These are phyloP conservation scores for Mamestra configurata DNA, from an alignment of 1,140 invertebrate species.

Conservation along the genomic window DNA sequence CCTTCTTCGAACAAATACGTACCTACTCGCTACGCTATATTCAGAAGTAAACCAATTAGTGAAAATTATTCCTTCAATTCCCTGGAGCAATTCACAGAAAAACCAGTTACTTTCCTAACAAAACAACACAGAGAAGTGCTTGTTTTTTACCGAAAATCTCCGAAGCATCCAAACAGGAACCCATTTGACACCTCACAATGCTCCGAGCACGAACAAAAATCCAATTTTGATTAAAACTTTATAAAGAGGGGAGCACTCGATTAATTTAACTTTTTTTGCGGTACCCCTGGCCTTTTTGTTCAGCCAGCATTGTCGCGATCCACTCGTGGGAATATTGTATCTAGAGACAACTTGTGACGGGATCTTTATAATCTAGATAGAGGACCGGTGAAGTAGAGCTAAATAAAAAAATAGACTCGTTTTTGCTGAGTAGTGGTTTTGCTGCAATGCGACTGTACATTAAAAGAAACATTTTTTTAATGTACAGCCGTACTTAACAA, in stretches of 20 bases:
- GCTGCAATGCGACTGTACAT: not conserved
- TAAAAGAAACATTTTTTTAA: too few relatives aligned
- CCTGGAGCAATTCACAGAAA: conserved; percentile 3
- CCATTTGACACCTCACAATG: conserved; percentile 49
- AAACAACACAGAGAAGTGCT: conserved; percentile 5
- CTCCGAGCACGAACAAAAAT: conserved; percentile 53
- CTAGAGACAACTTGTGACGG: conserved; percentile 16
- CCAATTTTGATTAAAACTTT: conserved; percentile 62
- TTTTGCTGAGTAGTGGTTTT: not conserved
- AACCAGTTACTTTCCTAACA: not conserved
- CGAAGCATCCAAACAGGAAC: conserved; percentile 35
- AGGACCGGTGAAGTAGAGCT: too few relatives aligned
- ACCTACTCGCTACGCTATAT: not conserved
- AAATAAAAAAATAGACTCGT: not conserved
- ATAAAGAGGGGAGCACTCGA: conserved; percentile 53
- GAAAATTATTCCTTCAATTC: conserved; percentile 5
- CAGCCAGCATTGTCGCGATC: conserved; percentile 40
- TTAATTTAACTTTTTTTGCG: conserved; percentile 62
- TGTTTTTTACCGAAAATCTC: conserved; percentile 33
- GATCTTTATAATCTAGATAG: conserved; percentile 2
- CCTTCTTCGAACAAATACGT: too few relatives aligned
- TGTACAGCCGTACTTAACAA: too few relatives aligned
- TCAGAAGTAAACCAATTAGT: conserved; percentile 3
- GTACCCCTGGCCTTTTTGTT: conserved; percentile 41
- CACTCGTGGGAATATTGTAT: conserved; percentile 40